Conservation (phyloP, 2,113 vertebrate genomes). For the Callithrix jacchus region DNA sequence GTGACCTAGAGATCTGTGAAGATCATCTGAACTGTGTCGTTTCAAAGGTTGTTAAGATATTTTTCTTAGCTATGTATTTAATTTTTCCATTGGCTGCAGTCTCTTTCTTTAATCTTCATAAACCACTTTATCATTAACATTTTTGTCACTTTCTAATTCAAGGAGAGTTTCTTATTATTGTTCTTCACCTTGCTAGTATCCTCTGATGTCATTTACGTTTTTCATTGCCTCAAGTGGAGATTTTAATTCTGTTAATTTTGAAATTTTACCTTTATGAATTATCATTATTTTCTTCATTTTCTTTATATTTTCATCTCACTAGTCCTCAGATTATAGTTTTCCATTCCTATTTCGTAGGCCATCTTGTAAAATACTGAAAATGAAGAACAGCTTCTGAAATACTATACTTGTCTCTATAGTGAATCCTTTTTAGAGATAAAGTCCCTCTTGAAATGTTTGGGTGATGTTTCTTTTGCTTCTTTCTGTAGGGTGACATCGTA, state of each 20-base stretch:
- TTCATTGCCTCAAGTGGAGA: neutral
- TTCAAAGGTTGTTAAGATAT: neutral
- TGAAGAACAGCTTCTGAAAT: neutral
- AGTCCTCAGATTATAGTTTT: neutral
- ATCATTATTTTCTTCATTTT: neutral
- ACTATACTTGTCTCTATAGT: neutral
- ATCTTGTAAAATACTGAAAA: neutral
- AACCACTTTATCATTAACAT: neutral
- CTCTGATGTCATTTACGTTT: neutral
- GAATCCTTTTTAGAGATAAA: neutral
- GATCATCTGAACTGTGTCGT: neutral
- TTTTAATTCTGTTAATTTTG: neutral
- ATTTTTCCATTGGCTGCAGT: neutral
- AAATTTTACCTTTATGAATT: neutral
- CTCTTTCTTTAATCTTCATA: neutral
- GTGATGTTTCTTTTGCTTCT: neutral
- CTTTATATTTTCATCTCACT: neutral
- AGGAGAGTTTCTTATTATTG: neutral
- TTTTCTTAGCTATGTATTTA: neutral
- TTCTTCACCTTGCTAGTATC: neutral
- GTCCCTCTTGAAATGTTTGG: neutral
- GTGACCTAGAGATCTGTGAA: neutral
- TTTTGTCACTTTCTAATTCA: neutral
- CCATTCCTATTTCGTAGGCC: neutral
- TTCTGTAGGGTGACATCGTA: neutral